Percentiles rank a stretch among this genome's conserved stretches.
phyloP scores from a whole-genome alignment of 2,113 vertebrate species.

The Aythya baeri region DNA sequence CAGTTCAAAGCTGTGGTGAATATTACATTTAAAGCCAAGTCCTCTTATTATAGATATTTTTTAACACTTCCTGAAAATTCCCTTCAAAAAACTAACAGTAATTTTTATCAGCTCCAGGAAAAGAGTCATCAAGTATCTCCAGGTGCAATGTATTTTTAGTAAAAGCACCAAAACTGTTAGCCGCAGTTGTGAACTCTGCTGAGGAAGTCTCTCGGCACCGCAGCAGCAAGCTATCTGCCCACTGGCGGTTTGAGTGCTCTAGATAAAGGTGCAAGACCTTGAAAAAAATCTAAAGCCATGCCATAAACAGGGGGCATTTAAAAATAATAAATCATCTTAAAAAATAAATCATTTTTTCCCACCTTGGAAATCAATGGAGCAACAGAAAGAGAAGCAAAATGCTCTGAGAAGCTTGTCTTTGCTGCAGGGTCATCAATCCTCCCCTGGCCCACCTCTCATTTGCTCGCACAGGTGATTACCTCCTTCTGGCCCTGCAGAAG shows the following conservation, averaged over 20 bases:
- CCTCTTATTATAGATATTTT: constrained; percentile 39
- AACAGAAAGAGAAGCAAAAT: neutral
- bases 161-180: constrained; percentile 57
- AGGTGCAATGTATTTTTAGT: constrained; percentile 70
- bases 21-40: constrained; percentile 26
- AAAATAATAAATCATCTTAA: neutral
- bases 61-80: constrained; percentile 67
- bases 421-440: neutral
- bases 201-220: constrained; percentile 37
- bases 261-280: constrained; percentile 64
- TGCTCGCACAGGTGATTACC: neutral
- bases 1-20: constrained; percentile 31
- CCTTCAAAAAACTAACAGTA: constrained; percentile 62
- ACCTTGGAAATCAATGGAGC: neutral
- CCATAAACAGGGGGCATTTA: neutral
- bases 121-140: constrained; percentile 63
- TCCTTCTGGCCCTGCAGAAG: neutral
- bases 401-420: neutral
- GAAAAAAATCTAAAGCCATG: constrained; percentile 34
- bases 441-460: neutral
- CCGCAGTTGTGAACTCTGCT: constrained; percentile 49
- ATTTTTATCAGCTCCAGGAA: constrained; percentile 64
- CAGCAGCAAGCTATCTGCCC: constrained; percentile 38
- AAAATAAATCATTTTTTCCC: neutral
- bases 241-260: constrained; percentile 37